Evolutionary conservation across 2,888 invertebrate genomes (phyloP), one percentile per base, ranked within the genome.

Genomic region (Zygogramma bicolorata): DNA sequence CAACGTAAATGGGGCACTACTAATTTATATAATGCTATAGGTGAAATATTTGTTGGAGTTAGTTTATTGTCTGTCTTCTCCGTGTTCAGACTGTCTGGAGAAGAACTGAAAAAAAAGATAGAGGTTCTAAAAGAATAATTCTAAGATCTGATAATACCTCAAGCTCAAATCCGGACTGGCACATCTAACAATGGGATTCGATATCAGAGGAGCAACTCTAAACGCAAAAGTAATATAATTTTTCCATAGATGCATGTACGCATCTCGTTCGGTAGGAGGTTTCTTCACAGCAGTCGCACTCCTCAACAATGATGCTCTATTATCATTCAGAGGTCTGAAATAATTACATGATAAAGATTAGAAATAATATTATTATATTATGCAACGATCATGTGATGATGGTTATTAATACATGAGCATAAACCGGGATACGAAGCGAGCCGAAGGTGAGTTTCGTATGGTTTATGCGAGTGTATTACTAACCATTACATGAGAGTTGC

Each of bases 191-290:
- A 96, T 92, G 0, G 95, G 94, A 84, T 94, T 94, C 0, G 95
- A 94, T 74, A 95, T 94, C 25, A 97, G 95, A 10, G 98, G 99
- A 4, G 98, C 97, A 58, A 99, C 94, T 65, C 97, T 92, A 89
- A 98, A 99, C 6, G 97, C 97, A 89, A 98, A 95, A 15, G 97
- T 96, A 81, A 98, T 92, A 88, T 99, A 98, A 89, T 98, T 98
- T 85, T 97, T 95, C 98, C 99, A 99, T 25, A 99, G 91, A 87
- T 96, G 96, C 90, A 99, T 93, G 87, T 98, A 97, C 34, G 96
- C 93, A 86, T 98, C 98, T 79, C 97, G 90, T 88, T 98, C 98
- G 79, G 95, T 96, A 67, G 97, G 93, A 7, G 96, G 94, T 85
- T 97, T 97, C 82, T 96, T 93, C 0, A 96, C 93, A 4, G 96